A percentile compares a stretch with the other conserved stretches of the same genome.
Conservation (phyloP, 1,140 invertebrate species). For the Aporrectodea caliginosa region DNA sequence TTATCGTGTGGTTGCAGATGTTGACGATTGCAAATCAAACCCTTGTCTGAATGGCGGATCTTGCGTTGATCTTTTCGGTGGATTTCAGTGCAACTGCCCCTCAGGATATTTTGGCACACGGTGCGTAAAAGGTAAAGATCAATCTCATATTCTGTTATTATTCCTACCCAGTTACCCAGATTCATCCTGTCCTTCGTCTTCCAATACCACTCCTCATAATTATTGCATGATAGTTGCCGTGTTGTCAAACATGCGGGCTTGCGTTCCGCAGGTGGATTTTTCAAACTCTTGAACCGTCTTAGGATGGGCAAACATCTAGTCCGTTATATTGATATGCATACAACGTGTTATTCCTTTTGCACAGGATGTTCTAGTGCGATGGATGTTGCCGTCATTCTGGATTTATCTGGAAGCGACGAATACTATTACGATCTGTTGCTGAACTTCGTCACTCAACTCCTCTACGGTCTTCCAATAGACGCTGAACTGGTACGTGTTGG, state of each 20-base stretch:
- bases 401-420: conserved; percentile 18
- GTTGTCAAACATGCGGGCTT: too few species aligned
- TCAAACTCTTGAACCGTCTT: too few species aligned
- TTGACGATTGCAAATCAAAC: conserved; percentile 73
- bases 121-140: conserved; percentile 90
- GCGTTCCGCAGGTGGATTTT: too few species aligned
- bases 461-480: not conserved
- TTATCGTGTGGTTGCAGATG: too few species aligned
- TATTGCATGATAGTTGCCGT: too few species aligned
- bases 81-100: conserved; percentile 79
- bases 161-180: too few species aligned
- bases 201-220: too few species aligned
- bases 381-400: conserved; percentile 23
- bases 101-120: conserved; percentile 80
- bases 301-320: too few species aligned
- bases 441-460: not conserved
- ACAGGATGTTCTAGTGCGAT: conserved; percentile 19
- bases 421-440: not conserved
- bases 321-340: too few species aligned
- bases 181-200: too few species aligned
- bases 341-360: too few species aligned
- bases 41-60: conserved; percentile 85
- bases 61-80: conserved; percentile 71
- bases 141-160: too few species aligned
- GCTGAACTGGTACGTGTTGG: conserved; percentile 3